Base-by-base conservation (phyloP, 2,113 vertebrate genomes). In the Cottus gobio region DNA sequence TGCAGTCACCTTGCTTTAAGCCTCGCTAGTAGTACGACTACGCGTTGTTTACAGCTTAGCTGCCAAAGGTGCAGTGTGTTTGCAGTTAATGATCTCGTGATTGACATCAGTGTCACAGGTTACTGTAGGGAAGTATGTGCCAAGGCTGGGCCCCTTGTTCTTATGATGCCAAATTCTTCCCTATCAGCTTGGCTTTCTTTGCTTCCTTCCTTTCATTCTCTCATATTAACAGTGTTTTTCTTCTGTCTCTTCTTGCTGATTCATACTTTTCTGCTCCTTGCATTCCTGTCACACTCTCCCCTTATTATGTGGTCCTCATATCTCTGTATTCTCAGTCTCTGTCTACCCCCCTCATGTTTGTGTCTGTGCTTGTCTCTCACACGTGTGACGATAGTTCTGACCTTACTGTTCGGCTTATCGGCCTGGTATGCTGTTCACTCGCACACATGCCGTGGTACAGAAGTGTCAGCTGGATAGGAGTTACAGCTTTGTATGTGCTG, bases 381-480 rank as follows among this genome's bases (percentile, higher is more conserved):
- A 72, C 18, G 31, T 78, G 66, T 48, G 60, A 64, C 81, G 52
- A 77, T 78, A 79, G 77, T 83, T 89, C 56, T 91, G 85, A 92
- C 93, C 88, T 90, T 75, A 61, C 70, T 69, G 69, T 71, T 62
- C 4, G 52, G 50, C 79, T 89, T 87, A 91, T 91, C 89, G 65
- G 72, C 37, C 39, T 71, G 83, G 76, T 84, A 92, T 89, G 85
- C 69, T 78, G 71, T 64, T 86, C 82, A 78, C 75, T 86, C 77
- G 71, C 85, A 77, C 88, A 76, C 75, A 48, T 52, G 44, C 76
- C 28, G 69, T 50, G 78, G 48, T 37, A 79, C 82, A 87, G 42
- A 91, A 83, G 72, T 85, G 77, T 68, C 80, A 78, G 69, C 75
- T 77, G 67, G 87, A 75, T 79, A 77, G 64, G 63, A 74, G 66